Evolutionary conservation across 2,888 invertebrate species (phyloP).

Genomic region (Parnassius orleans): DNA sequence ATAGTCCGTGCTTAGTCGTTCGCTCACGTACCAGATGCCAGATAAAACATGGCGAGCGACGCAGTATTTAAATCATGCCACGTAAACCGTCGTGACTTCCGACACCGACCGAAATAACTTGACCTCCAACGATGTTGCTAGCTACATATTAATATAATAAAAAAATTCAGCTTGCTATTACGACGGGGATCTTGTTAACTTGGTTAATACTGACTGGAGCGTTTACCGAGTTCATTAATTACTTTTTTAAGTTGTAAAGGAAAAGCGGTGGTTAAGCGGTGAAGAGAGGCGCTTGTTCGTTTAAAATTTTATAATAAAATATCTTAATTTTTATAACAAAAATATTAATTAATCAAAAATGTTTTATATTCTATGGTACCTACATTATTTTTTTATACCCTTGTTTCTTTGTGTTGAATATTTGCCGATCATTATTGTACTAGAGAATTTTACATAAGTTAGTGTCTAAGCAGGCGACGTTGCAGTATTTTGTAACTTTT

Average conservation of each 20-base stretch:
- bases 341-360: no score
- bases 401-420: no score
- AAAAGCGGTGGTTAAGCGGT: conserved; percentile 42
- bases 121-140: conserved; percentile 34
- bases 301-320: conserved; percentile 15
- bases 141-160: conserved; percentile 18
- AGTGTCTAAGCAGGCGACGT: no score
- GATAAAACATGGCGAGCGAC: conserved; percentile 63
- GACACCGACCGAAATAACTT: conserved; percentile 41
- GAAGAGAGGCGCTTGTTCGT: conserved; percentile 22
- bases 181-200: conserved; percentile 36
- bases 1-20: conserved; percentile 51
- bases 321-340: background rate
- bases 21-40: conserved; percentile 67
- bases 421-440: no score
- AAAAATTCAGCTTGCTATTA: conserved; percentile 31
- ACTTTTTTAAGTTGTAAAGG: conserved; percentile 58
- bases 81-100: conserved; percentile 48
- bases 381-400: background rate
- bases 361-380: no score
- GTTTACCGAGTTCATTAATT: conserved; percentile 63
- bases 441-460: no score
- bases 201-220: conserved; percentile 40
- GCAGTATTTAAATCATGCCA: conserved; percentile 69
- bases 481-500: no score